A percentile compares a stretch with the other conserved stretches of the same genome.
phyloP scores from a whole-genome alignment of 2,888 invertebrate species.

The Lithophane socia region DNA sequence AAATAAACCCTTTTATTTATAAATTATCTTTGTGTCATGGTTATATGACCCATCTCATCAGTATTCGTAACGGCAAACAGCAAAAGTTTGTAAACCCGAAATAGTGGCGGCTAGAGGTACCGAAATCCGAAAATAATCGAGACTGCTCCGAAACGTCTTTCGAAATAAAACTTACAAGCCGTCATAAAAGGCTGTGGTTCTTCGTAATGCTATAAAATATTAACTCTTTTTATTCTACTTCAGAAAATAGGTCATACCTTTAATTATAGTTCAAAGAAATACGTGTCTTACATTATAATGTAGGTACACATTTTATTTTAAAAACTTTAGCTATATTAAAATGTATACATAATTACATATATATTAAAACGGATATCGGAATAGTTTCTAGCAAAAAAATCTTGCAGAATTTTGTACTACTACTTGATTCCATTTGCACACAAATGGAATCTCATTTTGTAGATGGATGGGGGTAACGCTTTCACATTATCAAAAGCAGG shows the following conservation, averaged over 20 bases:
- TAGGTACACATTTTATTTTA: conserved; percentile 2
- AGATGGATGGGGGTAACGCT: conserved; percentile 49
- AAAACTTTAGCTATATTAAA: neutral
- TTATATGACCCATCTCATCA: neutral
- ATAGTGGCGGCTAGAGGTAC: conserved; percentile 2
- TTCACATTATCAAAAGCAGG: conserved; percentile 46
- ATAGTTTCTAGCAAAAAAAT: conserved; percentile 24
- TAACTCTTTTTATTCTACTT: conserved; percentile 20
- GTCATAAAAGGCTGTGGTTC: conserved; percentile 25
- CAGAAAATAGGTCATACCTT: conserved; percentile 32
- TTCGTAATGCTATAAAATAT: conserved; percentile 31
- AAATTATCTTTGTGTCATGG: neutral
- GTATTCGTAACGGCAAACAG: neutral
- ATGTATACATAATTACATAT: too few relatives aligned
- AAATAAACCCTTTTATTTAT: neutral
- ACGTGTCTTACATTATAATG: conserved; percentile 22
- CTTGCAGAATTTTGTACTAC: conserved; percentile 36
- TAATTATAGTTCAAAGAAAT: conserved; percentile 12
- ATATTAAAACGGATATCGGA: conserved; percentile 10
- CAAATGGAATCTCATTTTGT: conserved; percentile 48
- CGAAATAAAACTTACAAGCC: conserved; percentile 29
- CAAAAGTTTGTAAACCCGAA: conserved; percentile 7
- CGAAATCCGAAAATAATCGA: conserved; percentile 30
- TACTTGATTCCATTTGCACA: too few relatives aligned
- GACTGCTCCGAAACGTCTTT: neutral